These are phyloP conservation scores for Polyommatus iphigenia DNA, from an alignment of 2,888 invertebrate genomes.

Conservation along the genomic window DNA sequence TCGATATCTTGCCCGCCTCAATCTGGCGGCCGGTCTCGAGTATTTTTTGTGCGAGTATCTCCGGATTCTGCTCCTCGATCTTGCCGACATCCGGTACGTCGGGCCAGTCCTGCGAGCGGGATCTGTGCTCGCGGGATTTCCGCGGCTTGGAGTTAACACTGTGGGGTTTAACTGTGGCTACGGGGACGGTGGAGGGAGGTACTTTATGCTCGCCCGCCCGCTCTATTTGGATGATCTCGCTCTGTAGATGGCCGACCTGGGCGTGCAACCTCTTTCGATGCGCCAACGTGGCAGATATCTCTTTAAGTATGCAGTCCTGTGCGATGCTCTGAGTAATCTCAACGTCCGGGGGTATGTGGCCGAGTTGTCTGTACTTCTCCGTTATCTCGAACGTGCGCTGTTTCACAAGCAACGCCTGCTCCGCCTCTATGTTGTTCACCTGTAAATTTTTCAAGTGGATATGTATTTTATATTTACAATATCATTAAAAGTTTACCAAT, in stretches of 20 bases:
- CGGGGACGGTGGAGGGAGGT: constrained; percentile 59
- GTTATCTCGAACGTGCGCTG: constrained; percentile 88
- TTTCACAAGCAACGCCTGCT: constrained; percentile 86
- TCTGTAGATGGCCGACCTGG: constrained; percentile 88
- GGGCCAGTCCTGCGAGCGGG: constrained; percentile 94
- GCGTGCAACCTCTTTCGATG: constrained; percentile 92
- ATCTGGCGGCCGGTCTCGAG: constrained; percentile 93
- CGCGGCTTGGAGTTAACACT: constrained; percentile 64
- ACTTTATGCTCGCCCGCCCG: constrained; percentile 83
- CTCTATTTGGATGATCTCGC: constrained; percentile 88
- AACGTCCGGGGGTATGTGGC: constrained; percentile 75
- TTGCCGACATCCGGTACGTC: constrained; percentile 94
- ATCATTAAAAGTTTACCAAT: too few species aligned
- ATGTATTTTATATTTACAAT: too few species aligned
- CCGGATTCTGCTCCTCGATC: constrained; percentile 95
- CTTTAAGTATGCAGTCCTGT: constrained; percentile 90
- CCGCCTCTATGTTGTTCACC: constrained; percentile 85
- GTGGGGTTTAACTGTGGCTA: constrained; percentile 72
- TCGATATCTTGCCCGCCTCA: constrained; percentile 87
- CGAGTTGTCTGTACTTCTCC: constrained; percentile 83
- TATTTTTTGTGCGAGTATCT: constrained; percentile 93
- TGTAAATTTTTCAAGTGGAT: constrained; percentile 47
- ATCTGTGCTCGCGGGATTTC: constrained; percentile 85
- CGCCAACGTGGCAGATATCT: constrained; percentile 91
- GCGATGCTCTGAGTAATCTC: constrained; percentile 85